phyloP scores from a whole-genome alignment of 2,888 invertebrate species.

The Eupeodes luniger region DNA sequence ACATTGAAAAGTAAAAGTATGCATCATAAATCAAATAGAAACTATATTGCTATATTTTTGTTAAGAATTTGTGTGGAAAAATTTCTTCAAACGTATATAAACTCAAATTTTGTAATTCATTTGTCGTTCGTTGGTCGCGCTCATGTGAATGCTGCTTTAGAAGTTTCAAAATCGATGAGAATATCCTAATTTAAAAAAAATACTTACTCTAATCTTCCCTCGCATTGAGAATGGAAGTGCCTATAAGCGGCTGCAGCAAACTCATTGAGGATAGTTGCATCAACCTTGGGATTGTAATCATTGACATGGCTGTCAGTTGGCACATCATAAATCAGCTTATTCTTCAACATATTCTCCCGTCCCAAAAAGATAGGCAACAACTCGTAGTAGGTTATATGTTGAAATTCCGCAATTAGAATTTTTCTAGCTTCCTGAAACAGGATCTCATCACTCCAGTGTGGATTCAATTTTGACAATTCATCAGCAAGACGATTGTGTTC shows the following conservation, averaged over 20 bases:
- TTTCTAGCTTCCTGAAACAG: constrained; percentile 85
- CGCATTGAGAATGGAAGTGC: constrained; percentile 87
- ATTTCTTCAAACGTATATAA: background rate
- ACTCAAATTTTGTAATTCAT: no score
- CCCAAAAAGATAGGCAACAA: constrained; percentile 85
- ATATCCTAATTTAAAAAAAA: background rate
- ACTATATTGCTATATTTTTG: no score
- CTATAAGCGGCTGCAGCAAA: constrained; percentile 88
- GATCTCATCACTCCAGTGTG: constrained; percentile 85
- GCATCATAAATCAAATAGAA: no score
- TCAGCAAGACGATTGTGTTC: constrained; percentile 85
- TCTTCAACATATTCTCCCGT: constrained; percentile 83
- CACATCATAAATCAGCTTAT: constrained; percentile 82
- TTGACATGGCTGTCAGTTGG: constrained; percentile 82
- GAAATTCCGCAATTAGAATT: constrained; percentile 85
- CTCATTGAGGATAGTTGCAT: constrained; percentile 86
- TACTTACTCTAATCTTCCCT: constrained; percentile 85
- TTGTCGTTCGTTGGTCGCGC: no score
- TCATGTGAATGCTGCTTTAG: no score
- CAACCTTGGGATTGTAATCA: constrained; percentile 85
- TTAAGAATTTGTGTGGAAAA: no score
- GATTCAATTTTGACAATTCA: constrained; percentile 84
- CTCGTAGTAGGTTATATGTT: constrained; percentile 85
- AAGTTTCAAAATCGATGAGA: background rate
- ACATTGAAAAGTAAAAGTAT: no score